Percentiles rank a stretch among this genome's conserved stretches.
Evolutionary conservation across 1,140 invertebrate species (phyloP).

Genomic region (Drosophila rufa): DNA sequence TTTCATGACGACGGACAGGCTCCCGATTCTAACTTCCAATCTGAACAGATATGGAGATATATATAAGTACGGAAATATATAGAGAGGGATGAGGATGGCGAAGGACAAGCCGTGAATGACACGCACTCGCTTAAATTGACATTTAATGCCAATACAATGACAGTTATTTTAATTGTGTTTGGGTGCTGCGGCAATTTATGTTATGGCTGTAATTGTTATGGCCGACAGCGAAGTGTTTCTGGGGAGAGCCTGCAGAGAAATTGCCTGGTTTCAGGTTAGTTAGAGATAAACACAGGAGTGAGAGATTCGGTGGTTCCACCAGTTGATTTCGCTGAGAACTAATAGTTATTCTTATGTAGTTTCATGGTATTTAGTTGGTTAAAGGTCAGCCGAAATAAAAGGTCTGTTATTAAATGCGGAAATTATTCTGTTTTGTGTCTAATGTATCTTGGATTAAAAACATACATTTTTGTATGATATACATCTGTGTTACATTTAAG

Average conservation of each 20-base stretch:
- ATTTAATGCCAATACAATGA: slow-evolving; percentile 84
- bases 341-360: neutral
- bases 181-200: slow-evolving; percentile 77
- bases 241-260: slow-evolving; percentile 10
- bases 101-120: slow-evolving; percentile 67
- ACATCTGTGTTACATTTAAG: too few relatives aligned
- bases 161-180: slow-evolving; percentile 84
- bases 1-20: slow-evolving; percentile 17
- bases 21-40: slow-evolving; percentile 43
- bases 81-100: neutral
- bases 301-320: slow-evolving; percentile 15
- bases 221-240: slow-evolving; percentile 41
- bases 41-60: slow-evolving; percentile 15
- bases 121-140: slow-evolving; percentile 83
- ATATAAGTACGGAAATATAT: neutral
- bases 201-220: slow-evolving; percentile 75
- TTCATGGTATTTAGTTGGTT: neutral
- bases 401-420: neutral
- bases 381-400: neutral
- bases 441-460: neutral
- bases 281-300: neutral
- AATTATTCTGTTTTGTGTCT: too few relatives aligned
- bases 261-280: slow-evolving; percentile 3
- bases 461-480: too few relatives aligned
- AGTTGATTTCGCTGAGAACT: slow-evolving; percentile 17